Base-by-base conservation (phyloP, 2,113 vertebrate species). In the Ranitomeya imitator region DNA sequence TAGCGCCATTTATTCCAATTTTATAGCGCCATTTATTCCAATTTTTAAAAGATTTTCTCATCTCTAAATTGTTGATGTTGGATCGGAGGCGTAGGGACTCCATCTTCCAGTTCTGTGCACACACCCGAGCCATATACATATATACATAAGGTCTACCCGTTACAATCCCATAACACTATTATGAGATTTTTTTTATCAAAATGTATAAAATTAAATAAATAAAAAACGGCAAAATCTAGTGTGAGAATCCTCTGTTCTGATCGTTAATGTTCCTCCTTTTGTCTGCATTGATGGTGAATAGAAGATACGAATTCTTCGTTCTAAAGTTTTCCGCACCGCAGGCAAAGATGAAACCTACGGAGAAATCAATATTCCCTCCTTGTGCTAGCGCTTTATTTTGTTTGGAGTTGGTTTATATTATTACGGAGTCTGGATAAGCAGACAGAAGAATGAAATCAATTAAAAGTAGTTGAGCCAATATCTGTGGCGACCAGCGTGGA, bases 401-500 rank as follows among this genome's bases (percentile, higher is more conserved):
- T 76, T 19, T 74, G 31, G 26, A 18, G 31, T 74, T 21, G 73
- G 37, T 76, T 76, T 52, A 21, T 76, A 21, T 76, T 51, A 51
- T 76, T 19, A 52, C 45, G 9, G 37, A 76, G 73, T 76, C 73
- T 19, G 16, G 73, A 74, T 74, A 45, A 74, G 71, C 71, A 74
- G 73, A 52, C 45, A 52, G 18, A 76, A 21, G 73, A 76, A 8
- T 52, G 18, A 52, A 76, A 76, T 76, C 73, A 76, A 51, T 76
- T 76, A 51, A 19, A 52, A 51, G 73, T 21, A 76, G 16, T 52
- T 13, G 45, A 52, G n/a, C 15, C 37, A 19, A 10, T 74, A 45
- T 76, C 73, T 52, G 73, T 76, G 21, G 73, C 19, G 52, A 76
- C 73, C 73, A 21, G 73, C 37, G 37, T 76, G 73, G 45, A 76